Evolutionary conservation across 1,140 invertebrate species (phyloP).

Genomic region (Drosophila rhopaloa): DNA sequence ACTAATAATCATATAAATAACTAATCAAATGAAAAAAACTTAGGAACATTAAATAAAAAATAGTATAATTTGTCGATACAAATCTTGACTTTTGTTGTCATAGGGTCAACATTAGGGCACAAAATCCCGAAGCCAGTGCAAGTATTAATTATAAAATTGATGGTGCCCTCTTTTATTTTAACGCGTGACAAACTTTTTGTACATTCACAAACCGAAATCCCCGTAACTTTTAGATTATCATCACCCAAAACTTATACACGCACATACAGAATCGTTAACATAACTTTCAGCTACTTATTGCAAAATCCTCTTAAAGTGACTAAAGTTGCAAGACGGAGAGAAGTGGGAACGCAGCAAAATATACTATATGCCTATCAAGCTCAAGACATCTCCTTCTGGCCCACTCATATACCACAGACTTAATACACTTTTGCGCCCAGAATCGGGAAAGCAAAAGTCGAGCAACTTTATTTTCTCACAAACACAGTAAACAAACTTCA

Average conservation of each 20-base stretch:
- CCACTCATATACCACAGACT: slow-evolving; percentile 31
- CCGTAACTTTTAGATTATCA: slow-evolving; percentile 15
- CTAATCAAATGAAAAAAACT: too few relatives aligned
- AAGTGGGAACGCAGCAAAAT: not conserved
- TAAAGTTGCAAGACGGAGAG: slow-evolving; percentile 31
- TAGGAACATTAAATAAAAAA: too few relatives aligned
- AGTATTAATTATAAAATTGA: slow-evolving; percentile 9
- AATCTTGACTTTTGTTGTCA: not conserved
- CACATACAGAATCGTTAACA: slow-evolving; percentile 29
- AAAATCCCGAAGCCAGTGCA: too few relatives aligned
- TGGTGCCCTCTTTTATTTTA: not conserved
- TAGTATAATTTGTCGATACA: too few relatives aligned
- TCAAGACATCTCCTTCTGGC: slow-evolving; percentile 1
- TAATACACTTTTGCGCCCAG: slow-evolving; percentile 66
- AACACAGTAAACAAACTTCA: slow-evolving; percentile 65
- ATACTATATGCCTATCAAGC: slow-evolving; percentile 11
- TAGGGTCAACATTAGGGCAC: too few relatives aligned
- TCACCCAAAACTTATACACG: not conserved
- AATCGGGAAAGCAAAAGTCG: slow-evolving; percentile 65
- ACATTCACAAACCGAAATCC: slow-evolving; percentile 7
- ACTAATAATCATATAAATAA: too few relatives aligned
- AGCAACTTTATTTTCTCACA: slow-evolving; percentile 71
- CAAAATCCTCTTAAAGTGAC: slow-evolving; percentile 66
- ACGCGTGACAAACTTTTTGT: slow-evolving; percentile 1
- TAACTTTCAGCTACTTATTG: slow-evolving; percentile 58